Evolutionary conservation across 2,888 invertebrate species (phyloP), one percentile per base, ranked within the genome.

Genomic region (Melieria crassipennis): DNA sequence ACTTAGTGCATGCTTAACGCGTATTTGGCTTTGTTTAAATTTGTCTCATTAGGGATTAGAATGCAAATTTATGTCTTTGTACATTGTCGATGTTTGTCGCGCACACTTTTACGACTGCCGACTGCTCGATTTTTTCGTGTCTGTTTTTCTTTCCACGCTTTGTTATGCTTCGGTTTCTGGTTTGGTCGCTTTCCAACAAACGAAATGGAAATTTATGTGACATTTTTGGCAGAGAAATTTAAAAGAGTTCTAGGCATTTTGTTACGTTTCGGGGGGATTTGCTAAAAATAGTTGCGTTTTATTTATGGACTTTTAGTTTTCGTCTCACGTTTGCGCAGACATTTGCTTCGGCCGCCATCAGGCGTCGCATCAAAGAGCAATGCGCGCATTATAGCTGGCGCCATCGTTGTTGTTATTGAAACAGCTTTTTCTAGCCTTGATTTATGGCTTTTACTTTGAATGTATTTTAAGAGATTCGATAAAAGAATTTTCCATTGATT

Each of bases 121-220:
- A 13, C 16, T 45, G 60, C 9, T 60, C 60, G 61, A 52, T 30
- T 50, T 45, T 67, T 60, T 61, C 50, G n/a, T 42, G 58, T 60
- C 61, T 45, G 3, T n/a, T 52, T 52, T 45, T 46, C 5, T 52
- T 61, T 50, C n/a, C 7, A 46, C 5, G 9, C 45, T 55, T 60
- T 50, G 43, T 67, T 67, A 43, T 58, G 7, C 45, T 48, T 43
- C 47, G 11, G 7, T 11, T 30, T 30, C 30, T 30, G 30, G 30
- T 6, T 66, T 58, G 7, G 52, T 52, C 64, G 52, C 43, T 50
- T 52, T 64, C 50, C 64, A 64, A 50, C 58, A 52, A 67, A 60
- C 52, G 60, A 67, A 61, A 45, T 56, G 46, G 55, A 55, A 63
- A 69, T 69, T 69, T 69, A 69, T 69, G 69, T 69, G 69, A 62